phyloP scores from a whole-genome alignment of 2,888 invertebrate genomes.

The Bembecia ichneumoniformis region DNA sequence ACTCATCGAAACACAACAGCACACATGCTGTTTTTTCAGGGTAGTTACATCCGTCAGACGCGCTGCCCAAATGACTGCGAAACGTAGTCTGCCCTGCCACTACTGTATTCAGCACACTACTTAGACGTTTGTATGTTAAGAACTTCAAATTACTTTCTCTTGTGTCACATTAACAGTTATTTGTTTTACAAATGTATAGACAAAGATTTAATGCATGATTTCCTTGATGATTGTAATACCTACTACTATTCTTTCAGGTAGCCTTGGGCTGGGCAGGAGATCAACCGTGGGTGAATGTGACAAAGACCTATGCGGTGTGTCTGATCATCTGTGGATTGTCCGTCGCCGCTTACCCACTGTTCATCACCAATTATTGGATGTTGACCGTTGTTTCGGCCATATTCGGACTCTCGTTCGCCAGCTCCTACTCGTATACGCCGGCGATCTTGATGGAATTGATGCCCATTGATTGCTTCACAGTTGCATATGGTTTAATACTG shows the following conservation, averaged over 20 bases:
- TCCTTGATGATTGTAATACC: too few species aligned
- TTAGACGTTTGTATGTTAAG: too few species aligned
- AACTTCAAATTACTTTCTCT: too few species aligned
- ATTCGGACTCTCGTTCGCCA: constrained; percentile 92
- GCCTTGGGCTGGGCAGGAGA: constrained; percentile 91
- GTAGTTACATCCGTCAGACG: too few species aligned
- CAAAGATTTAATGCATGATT: not conserved
- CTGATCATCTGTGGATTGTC: constrained; percentile 78
- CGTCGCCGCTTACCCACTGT: constrained; percentile 72
- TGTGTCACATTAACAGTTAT: not conserved
- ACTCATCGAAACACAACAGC: too few species aligned
- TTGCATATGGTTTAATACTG: constrained; percentile 90
- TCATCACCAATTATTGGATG: constrained; percentile 62
- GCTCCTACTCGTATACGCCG: constrained; percentile 91
- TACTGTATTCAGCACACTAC: too few species aligned
- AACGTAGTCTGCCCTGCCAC: too few species aligned
- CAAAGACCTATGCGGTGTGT: constrained; percentile 85
- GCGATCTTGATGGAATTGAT: constrained; percentile 91
- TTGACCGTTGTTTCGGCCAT: constrained; percentile 69
- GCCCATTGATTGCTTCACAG: constrained; percentile 91
- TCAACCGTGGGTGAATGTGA: constrained; percentile 86
- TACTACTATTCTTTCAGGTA: constrained; percentile 64
- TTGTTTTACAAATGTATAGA: not conserved
- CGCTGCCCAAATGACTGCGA: too few species aligned
- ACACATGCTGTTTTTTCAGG: too few species aligned